Base-by-base conservation (phyloP, 2,113 vertebrate genomes). In the Paraplagusia blochii region DNA sequence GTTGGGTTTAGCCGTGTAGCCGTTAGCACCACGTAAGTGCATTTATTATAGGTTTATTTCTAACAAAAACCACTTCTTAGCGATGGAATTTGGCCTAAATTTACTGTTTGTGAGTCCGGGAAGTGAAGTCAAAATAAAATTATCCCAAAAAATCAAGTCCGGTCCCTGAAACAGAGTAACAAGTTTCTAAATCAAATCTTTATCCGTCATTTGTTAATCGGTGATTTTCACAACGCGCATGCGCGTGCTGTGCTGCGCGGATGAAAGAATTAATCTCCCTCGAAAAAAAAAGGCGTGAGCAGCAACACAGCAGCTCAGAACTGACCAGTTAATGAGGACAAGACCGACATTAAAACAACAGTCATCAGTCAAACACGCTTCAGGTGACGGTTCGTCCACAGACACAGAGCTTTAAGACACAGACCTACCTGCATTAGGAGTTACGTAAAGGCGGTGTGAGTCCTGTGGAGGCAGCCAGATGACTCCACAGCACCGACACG, bases 381-480 rank as follows among this genome's bases (percentile, higher is more conserved):
- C 22, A 29, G 3, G 22, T 29, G 22, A 29, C 43, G 9, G 43
- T 17, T 17, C 43, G 36, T 45, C 11, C 17, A 13, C 22, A 29
- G 22, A 29, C 22, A 29, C 13, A 11, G 13, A 13, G 13, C 9
- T 40, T 22, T 14, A 36, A n/a, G n/a, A n/a, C n/a, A n/a, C n/a
- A 29, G 59, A 71, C 74, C 74, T 87, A 88, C 85, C 84, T 85
- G 60, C 36, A 61, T 65, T 22, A 63, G 47, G 18, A 17, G 81
- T 91, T 88, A 90, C 81, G 80, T 87, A 89, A 91, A 11, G 75
- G 35, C 59, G 52, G 51, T 14, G 44, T 44, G 75, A 58, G 43
- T 66, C 46, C 61, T 11, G 64, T 33, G 9, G 42, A 65, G 39
- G 2, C 72, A 5, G 17, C 50, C 63, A 11, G 52, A 46, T 52